phyloP scores from a whole-genome alignment of 2,797 vertebrate species.

The Eupleurogrammus muticus region DNA sequence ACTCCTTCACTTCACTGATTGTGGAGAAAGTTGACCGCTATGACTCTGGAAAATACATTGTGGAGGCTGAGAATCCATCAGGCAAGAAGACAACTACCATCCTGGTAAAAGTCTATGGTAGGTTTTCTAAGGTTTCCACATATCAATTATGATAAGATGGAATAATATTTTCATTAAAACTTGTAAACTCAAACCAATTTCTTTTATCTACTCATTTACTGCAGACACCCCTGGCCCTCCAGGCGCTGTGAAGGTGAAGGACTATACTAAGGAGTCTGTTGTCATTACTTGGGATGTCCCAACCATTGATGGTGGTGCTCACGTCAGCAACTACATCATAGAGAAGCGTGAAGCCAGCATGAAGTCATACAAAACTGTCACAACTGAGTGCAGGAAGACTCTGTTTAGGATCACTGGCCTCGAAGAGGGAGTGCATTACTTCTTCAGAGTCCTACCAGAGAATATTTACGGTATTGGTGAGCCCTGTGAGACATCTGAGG shows the following conservation, averaged over 20 bases:
- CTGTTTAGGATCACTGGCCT: constrained; percentile 92
- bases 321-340: constrained; percentile 96
- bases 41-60: constrained; percentile 95
- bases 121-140: constrained; percentile 47
- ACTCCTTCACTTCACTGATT: constrained; percentile 90
- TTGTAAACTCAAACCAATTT: background rate
- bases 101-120: constrained; percentile 97
- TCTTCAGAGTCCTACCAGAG: constrained; percentile 97
- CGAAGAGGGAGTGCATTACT: constrained; percentile 92
- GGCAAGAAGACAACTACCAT: constrained; percentile 95
- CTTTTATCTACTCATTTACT: constrained; percentile 1
- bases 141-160: background rate
- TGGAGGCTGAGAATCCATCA: constrained; percentile 99
- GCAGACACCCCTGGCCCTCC: constrained; percentile 97
- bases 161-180: background rate
- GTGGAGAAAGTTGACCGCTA: constrained; percentile 96
- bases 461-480: constrained; percentile 98
- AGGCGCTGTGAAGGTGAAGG: constrained; percentile 92
- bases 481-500: constrained; percentile 92
- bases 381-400: constrained; percentile 96
- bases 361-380: constrained; percentile 98
- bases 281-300: constrained; percentile 99
- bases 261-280: constrained; percentile 96
- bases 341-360: constrained; percentile 97
- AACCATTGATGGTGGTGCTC: constrained; percentile 93